Percentiles rank a stretch among this genome's conserved stretches.
These are phyloP conservation scores for Kobus ellipsiprymnus DNA, from an alignment of 2,113 vertebrate species.

Conservation along the genomic window DNA sequence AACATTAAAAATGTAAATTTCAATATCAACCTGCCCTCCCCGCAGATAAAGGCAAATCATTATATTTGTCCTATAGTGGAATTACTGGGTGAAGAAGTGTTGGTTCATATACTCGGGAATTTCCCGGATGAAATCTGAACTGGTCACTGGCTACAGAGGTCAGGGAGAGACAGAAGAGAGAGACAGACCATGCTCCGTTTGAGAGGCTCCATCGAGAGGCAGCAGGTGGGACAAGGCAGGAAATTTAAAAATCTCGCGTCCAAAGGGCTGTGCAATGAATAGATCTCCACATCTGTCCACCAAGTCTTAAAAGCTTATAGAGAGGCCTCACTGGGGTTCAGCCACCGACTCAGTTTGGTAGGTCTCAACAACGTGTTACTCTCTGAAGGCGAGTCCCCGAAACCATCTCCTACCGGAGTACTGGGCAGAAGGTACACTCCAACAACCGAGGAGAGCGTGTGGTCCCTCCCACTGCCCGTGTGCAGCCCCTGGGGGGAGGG, in stretches of 20 bases:
- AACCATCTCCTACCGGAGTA: not conserved
- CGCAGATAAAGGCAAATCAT: not conserved
- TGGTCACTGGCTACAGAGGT: not conserved
- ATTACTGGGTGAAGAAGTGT: not conserved
- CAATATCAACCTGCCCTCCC: not conserved
- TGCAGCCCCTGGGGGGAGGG: not conserved
- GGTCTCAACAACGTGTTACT: not conserved
- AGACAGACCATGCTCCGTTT: not conserved
- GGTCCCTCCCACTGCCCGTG: rapidly evolving
- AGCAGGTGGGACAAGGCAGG: not conserved
- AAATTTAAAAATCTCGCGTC: not conserved
- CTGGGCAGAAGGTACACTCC: not conserved
- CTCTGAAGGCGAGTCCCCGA: not conserved
- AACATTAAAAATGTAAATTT: not conserved
- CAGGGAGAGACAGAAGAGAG: not conserved
- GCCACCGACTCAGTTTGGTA: not conserved
- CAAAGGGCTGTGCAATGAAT: rapidly evolving
- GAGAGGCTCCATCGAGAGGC: not conserved
- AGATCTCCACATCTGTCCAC: not conserved
- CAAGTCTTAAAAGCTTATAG: not conserved
- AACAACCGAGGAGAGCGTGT: not conserved
- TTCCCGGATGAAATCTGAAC: not conserved
- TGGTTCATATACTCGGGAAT: not conserved
- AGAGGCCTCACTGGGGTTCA: not conserved
- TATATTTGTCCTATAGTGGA: not conserved